Conservation (phyloP, 1,140 invertebrate species). For the Sycophila sp. region DNA sequence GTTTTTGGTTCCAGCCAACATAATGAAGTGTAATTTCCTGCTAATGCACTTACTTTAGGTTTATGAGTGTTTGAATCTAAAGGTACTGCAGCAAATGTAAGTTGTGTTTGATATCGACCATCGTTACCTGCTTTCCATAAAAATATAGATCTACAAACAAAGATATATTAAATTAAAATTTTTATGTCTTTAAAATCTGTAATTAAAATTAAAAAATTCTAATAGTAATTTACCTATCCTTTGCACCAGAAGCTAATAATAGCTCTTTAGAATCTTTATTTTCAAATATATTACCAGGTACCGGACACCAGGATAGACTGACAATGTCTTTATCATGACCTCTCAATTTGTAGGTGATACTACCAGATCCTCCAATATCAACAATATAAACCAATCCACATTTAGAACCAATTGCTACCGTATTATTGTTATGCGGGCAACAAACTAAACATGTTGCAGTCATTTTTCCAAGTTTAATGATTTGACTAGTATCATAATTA, state of each 20-base stretch:
- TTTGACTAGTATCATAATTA: constrained; percentile 64
- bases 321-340: constrained; percentile 78
- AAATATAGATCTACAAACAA: constrained; percentile 63
- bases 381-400: constrained; percentile 72
- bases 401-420: constrained; percentile 75
- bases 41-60: constrained; percentile 45
- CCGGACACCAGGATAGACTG: constrained; percentile 79
- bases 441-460: constrained; percentile 69
- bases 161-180: constrained; percentile 1
- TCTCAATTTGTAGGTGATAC: constrained; percentile 73
- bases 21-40: constrained; percentile 64
- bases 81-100: constrained; percentile 51
- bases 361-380: constrained; percentile 69
- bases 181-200: no score
- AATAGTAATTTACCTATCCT: constrained; percentile 57
- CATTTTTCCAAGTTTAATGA: constrained; percentile 63
- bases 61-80: constrained; percentile 45
- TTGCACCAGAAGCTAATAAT: constrained; percentile 68
- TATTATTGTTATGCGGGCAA: constrained; percentile 71
- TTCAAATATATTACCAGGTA: constrained; percentile 64
- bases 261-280: constrained; percentile 55
- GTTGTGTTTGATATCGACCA: constrained; percentile 62
- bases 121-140: constrained; percentile 70
- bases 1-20: constrained; percentile 68
- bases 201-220: constrained; percentile 12